Conservation (phyloP, 2,797 vertebrate genomes). For the Vultur gryphus region DNA sequence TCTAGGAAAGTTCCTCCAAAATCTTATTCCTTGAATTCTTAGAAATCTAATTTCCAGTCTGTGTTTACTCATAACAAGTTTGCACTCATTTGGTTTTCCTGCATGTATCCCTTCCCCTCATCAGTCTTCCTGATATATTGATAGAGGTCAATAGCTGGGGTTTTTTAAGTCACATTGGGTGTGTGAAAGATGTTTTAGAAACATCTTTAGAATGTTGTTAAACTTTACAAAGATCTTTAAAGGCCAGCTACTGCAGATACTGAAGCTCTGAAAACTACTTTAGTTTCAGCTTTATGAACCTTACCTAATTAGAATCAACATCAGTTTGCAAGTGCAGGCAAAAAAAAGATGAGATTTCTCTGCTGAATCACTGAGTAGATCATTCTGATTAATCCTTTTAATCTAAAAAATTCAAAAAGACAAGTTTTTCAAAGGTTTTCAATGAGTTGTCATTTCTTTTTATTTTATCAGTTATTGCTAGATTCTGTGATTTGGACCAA, state of each 20-base stretch:
- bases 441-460: not conserved
- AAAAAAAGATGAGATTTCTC: not conserved
- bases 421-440: not conserved
- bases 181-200: not conserved
- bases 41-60: not conserved
- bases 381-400: not conserved
- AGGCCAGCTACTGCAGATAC: not conserved
- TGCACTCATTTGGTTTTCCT: not conserved
- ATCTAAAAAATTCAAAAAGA: not conserved
- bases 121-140: not conserved
- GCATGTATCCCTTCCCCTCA: not conserved
- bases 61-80: not conserved
- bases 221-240: not conserved
- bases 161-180: not conserved
- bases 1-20: not conserved
- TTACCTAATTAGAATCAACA: not conserved
- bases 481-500: not conserved
- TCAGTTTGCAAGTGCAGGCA: not conserved
- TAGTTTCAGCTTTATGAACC: not conserved
- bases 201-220: not conserved
- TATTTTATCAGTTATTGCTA: not conserved
- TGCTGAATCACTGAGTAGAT: not conserved
- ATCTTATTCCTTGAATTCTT: not conserved
- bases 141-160: fast-evolving
- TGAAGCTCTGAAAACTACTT: not conserved